Base-by-base conservation (phyloP, 1,140 invertebrate genomes). In the Chymomyza costata region DNA sequence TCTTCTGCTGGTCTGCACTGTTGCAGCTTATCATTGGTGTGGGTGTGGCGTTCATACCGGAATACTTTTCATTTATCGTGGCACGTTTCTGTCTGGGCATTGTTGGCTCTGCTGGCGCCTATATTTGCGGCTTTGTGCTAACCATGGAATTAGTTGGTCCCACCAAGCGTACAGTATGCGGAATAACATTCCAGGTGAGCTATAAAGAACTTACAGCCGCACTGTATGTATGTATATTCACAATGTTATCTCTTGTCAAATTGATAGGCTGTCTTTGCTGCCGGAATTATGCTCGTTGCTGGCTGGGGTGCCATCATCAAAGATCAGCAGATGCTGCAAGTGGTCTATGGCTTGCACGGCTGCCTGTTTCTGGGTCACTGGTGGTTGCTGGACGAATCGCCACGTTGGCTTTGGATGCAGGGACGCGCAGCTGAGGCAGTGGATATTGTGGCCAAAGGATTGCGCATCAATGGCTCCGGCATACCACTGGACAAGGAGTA, bases 121-220 rank as follows among this genome's bases (percentile, higher is more conserved):
- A 94, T 64, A 93, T 95, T 40, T 92, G 93, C 7, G 92, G 91
- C 1, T 95, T 95, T 82, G 94, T 95, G 1, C 80, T 96, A 7
- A 92, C 93, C 2, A 95, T 96, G 92, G 95, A 97, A 86, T 82
- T 95, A 55, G 93, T 96, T 0, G 94, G 94, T 11, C 87, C 94
- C 0, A 90, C 90, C 30, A 94, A 92, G 81, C 87, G 95, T 35
- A 95, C 94, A 0, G 87, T 90, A 1, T 95, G 93, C 83, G 95
- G 95, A 2, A 89, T 96, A 30, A 88, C 92, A 14, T 94, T 95
- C 63, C 93, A 94, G 65, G 82, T 82, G 5, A 53, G 58, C 43
- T 0, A n/a, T n/a, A n/a, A 0, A 17, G 6, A 5, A 14, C 13
- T 28, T 39, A 39, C 7, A 39, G 5, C 0, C 10, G 7, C 6